Evolutionary conservation across 2,888 invertebrate species (phyloP).

Genomic region (Hemithea aestivaria): DNA sequence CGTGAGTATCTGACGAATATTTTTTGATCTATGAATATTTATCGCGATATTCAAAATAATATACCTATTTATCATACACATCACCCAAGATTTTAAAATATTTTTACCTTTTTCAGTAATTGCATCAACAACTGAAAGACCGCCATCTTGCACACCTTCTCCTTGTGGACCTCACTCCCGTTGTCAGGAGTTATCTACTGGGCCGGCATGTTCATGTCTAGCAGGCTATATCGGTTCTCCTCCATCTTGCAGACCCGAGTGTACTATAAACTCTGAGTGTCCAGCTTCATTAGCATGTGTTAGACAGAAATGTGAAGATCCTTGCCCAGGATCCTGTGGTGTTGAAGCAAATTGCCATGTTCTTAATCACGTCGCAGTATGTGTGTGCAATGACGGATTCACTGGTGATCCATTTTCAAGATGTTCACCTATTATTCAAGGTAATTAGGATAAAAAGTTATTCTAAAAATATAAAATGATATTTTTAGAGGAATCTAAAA

Average conservation of each 20-base stretch:
- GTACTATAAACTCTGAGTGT: conserved; percentile 88
- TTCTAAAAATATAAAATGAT: neutral
- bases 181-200: conserved; percentile 85
- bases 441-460: conserved; percentile 30
- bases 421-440: conserved; percentile 80
- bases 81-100: too few relatives aligned
- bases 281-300: conserved; percentile 87
- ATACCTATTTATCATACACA: too few relatives aligned
- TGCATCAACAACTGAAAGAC: conserved; percentile 78
- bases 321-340: conserved; percentile 91
- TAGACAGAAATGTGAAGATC: conserved; percentile 88
- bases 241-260: conserved; percentile 89
- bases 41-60: too few relatives aligned
- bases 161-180: conserved; percentile 92
- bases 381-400: conserved; percentile 85
- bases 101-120: conserved; percentile 53
- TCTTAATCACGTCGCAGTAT: conserved; percentile 89
- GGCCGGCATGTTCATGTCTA: conserved; percentile 88
- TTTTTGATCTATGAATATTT: neutral
- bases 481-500: too few relatives aligned
- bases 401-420: conserved; percentile 90
- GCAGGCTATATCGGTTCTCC: conserved; percentile 89
- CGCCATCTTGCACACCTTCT: conserved; percentile 88
- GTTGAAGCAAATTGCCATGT: conserved; percentile 88
- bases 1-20: conserved; percentile 73